These are phyloP conservation scores for Archivesica marissinica DNA, from an alignment of 1,140 invertebrate species.

Conservation along the genomic window DNA sequence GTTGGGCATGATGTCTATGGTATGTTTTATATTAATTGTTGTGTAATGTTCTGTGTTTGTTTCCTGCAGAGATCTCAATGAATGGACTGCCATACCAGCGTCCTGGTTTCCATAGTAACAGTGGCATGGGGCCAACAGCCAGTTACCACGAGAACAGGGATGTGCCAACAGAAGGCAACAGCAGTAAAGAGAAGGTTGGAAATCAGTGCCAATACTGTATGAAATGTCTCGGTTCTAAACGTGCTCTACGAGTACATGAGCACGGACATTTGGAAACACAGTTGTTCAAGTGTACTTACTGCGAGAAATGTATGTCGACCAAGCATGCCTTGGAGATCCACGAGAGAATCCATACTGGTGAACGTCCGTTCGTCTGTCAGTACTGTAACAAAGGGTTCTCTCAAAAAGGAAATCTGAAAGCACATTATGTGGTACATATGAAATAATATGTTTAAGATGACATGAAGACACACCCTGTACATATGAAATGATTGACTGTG, in stretches of 20 bases:
- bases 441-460: not conserved
- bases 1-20: too few species aligned
- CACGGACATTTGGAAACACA: not conserved
- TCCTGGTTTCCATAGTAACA: too few species aligned
- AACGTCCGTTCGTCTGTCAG: not conserved
- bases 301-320: not conserved
- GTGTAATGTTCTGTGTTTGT: too few species aligned
- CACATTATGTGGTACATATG: conserved; percentile 19
- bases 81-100: too few species aligned
- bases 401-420: conserved; percentile 30
- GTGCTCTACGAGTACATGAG: not conserved
- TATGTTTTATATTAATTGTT: too few species aligned
- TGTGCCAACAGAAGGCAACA: not conserved
- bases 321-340: conserved; percentile 14
- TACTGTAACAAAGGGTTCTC: conserved; percentile 30
- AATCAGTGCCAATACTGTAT: conserved; percentile 27
- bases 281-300: conserved; percentile 10
- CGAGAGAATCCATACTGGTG: conserved; percentile 28
- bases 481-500: too few species aligned
- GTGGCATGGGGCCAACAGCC: too few species aligned
- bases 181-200: not conserved
- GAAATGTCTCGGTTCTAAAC: not conserved
- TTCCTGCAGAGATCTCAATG: too few species aligned
- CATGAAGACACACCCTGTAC: not conserved
- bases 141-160: not conserved